These are phyloP conservation scores for Sicus ferrugineus DNA, from an alignment of 2,888 invertebrate genomes.

Conservation along the genomic window DNA sequence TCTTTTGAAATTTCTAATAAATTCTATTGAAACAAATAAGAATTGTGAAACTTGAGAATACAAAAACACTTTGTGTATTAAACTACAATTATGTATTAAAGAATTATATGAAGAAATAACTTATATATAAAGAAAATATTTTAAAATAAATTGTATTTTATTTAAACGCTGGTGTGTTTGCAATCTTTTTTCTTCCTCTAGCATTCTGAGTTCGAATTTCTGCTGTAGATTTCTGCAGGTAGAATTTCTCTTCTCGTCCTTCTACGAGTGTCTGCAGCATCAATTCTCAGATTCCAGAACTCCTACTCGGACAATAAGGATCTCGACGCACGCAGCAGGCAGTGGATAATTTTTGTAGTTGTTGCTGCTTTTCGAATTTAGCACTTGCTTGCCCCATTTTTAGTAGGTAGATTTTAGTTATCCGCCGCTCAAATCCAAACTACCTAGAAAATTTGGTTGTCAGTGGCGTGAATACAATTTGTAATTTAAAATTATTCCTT, in stretches of 20 bases:
- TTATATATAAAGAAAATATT: slow-evolving; percentile 24
- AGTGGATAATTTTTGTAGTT: slow-evolving; percentile 1
- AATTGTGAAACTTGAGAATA: neutral
- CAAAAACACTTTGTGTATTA: neutral
- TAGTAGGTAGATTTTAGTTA: too few relatives aligned
- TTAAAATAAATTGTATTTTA: slow-evolving; percentile 24
- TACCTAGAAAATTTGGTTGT: too few relatives aligned
- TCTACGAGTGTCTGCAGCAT: neutral
- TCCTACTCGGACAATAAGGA: slow-evolving; percentile 2
- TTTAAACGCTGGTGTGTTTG: neutral
- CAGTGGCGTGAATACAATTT: neutral
- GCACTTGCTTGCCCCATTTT: neutral
- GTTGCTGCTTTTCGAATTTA: neutral
- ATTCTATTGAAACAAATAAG: neutral
- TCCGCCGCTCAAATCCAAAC: too few relatives aligned
- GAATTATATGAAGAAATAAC: neutral
- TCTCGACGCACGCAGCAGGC: slow-evolving; percentile 22
- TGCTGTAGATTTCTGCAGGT: neutral
- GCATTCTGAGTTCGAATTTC: neutral
- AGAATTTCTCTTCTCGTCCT: neutral
- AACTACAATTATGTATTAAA: too few relatives aligned
- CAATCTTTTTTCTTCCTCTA: neutral
- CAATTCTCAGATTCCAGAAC: slow-evolving; percentile 10
- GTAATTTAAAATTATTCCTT: neutral
- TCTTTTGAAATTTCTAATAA: neutral